phyloP scores from a whole-genome alignment of 2,113 vertebrate species.

The Lucifuga dentata region DNA sequence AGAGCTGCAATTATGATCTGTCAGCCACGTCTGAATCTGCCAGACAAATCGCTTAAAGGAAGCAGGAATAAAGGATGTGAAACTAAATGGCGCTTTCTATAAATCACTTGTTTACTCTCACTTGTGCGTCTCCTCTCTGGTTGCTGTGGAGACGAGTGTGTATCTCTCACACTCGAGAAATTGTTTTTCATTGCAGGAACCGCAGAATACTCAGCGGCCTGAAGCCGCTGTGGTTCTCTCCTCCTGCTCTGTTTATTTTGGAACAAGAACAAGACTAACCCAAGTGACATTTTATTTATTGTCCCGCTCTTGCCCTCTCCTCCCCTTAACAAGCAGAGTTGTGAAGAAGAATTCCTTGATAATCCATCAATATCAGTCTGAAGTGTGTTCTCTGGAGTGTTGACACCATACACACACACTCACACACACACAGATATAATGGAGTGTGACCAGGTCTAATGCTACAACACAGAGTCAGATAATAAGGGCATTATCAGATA shows the following conservation, averaged over 20 bases:
- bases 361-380: conserved; percentile 83
- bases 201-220: conserved; percentile 37
- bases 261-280: conserved; percentile 89
- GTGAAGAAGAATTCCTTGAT: conserved; percentile 87
- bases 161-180: too few relatives aligned
- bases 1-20: conserved; percentile 58
- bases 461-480: conserved; percentile 87
- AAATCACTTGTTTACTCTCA: conserved; percentile 80
- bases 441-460: conserved; percentile 86
- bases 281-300: conserved; percentile 90
- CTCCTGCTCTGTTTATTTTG: conserved; percentile 92
- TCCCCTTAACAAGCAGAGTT: conserved; percentile 86
- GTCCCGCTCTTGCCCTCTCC: conserved; percentile 76
- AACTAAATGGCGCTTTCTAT: conserved; percentile 75
- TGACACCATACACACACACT: conserved; percentile 80
- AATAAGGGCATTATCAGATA: conserved; percentile 91
- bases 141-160: conserved; percentile 63
- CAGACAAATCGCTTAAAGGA: conserved; percentile 73
- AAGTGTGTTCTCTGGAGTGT: conserved; percentile 81
- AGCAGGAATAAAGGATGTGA: conserved; percentile 76
- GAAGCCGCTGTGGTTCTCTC: conserved; percentile 73
- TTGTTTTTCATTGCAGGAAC: conserved; percentile 55
- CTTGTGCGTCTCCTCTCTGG: conserved; percentile 60
- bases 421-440: conserved; percentile 77
- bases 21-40: conserved; percentile 44